Conservation (phyloP, 2,888 invertebrate genomes). For the Synergus gifuensis region DNA sequence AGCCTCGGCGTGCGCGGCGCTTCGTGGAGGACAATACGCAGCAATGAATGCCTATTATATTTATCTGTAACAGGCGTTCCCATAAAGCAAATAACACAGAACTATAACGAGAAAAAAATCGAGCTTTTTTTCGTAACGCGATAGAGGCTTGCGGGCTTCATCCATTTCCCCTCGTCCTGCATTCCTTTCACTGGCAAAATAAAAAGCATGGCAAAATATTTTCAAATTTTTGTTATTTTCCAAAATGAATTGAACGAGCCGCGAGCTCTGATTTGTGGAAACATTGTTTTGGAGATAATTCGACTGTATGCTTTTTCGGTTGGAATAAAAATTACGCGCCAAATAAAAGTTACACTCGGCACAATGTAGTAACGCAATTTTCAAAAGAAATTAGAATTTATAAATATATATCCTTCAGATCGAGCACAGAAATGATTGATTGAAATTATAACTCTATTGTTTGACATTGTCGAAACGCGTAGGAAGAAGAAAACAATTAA, state of each 20-base stretch:
- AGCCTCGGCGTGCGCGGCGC: slow-evolving; percentile 73
- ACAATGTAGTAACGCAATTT: neutral
- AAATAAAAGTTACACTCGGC: too few relatives aligned
- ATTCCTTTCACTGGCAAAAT: slow-evolving; percentile 14
- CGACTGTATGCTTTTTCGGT: neutral
- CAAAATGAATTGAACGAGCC: slow-evolving; percentile 20
- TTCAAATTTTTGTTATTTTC: slow-evolving; percentile 23
- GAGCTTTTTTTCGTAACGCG: slow-evolving; percentile 45
- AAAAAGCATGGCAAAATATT: slow-evolving; percentile 28
- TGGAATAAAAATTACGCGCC: neutral
- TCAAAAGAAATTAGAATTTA: neutral
- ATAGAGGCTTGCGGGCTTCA: slow-evolving; percentile 33
- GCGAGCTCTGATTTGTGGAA: slow-evolving; percentile 15
- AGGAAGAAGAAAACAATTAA: slow-evolving; percentile 14
- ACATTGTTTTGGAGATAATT: slow-evolving; percentile 16
- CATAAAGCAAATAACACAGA: slow-evolving; percentile 75
- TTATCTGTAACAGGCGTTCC: slow-evolving; percentile 78
- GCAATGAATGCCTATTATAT: slow-evolving; percentile 78
- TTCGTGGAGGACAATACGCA: slow-evolving; percentile 76
- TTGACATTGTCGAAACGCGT: neutral
- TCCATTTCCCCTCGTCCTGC: slow-evolving; percentile 3
- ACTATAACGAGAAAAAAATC: slow-evolving; percentile 58
- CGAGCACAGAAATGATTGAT: too few relatives aligned
- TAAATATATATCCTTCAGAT: too few relatives aligned
- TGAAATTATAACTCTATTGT: too few relatives aligned